Evolutionary conservation across 2,888 invertebrate genomes (phyloP), one percentile per base, ranked within the genome.

Genomic region (Drosophila subsilvestris): DNA sequence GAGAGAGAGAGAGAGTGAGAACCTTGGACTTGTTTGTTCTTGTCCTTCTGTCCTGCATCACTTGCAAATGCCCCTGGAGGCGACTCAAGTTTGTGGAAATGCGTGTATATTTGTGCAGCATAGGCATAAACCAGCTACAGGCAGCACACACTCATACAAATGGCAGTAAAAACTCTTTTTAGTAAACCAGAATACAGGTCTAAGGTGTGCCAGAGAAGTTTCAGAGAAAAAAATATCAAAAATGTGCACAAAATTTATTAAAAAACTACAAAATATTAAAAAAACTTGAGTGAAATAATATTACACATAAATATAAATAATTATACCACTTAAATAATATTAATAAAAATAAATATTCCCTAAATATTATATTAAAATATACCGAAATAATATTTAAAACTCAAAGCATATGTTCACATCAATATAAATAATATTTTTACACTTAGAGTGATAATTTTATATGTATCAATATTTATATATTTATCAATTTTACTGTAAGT

Each of bases 11-110:
- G n/a, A n/a, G 32, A 29, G 32, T 14, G 2, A 6, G 37, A 44
- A 32, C 18, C 63, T 58, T 61, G 62, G 62, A 67, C 78, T 37
- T 37, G 37, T 37, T 37, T 37, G 37, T 37, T 37, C 79, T 67
- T 72, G 79, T 72, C 82, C 81, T 57, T 63, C 66, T 43, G 61
- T 44, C 47, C 44, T 73, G 47, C 44, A 45, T 20, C 18, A 56
- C 25, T 12, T 50, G 55, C 50, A 62, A 47, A 59, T 59, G 53
- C 58, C 55, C 37, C 17, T 27, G 18, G 44, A 27, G 29, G n/a
- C 45, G 29, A 18, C 27, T 47, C 9, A 45, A 56, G 56, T 56
- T 37, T 37, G 6, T 37, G 37, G 37, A 37, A 37, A 37, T 37
- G 37, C 37, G 37, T 37, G 12, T 2, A n/a, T n/a, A 37, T 37